These are phyloP conservation scores for Saccostrea echinata DNA, from an alignment of 1,140 invertebrate genomes.

Conservation along the genomic window DNA sequence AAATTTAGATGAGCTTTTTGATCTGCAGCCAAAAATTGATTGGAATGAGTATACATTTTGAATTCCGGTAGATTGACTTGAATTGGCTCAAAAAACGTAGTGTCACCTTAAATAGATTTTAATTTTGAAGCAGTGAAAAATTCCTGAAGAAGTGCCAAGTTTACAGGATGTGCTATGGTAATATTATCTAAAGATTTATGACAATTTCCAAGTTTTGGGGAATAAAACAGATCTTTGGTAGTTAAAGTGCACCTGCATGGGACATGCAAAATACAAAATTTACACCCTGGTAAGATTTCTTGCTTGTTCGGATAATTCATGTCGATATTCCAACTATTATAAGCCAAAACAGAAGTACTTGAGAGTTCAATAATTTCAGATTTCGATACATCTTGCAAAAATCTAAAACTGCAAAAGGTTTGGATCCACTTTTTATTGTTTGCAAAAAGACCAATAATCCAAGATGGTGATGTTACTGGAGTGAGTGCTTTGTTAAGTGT, in stretches of 20 bases:
- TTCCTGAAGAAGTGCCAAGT: constrained; percentile 51
- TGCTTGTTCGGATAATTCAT: constrained; percentile 36
- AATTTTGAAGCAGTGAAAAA: constrained; percentile 39
- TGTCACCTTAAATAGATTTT: constrained; percentile 19
- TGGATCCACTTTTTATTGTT: constrained; percentile 33
- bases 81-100: constrained; percentile 19
- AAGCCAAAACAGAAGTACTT: constrained; percentile 29
- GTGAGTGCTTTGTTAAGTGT: constrained; percentile 38
- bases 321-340: constrained; percentile 19
- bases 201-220: constrained; percentile 43
- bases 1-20: constrained; percentile 43
- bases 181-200: constrained; percentile 31
- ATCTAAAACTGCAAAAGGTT: constrained; percentile 40
- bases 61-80: constrained; percentile 1
- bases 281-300: constrained; percentile 27
- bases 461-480: constrained; percentile 30
- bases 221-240: constrained; percentile 39
- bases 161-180: constrained; percentile 40
- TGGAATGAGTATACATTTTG: constrained; percentile 42
- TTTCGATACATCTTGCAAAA: constrained; percentile 33
- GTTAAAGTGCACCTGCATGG: constrained; percentile 45
- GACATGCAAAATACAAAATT: constrained; percentile 33
- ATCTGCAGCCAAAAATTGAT: constrained; percentile 45
- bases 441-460: constrained; percentile 35
- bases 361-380: constrained; percentile 30